Evolutionary conservation across 2,113 vertebrate species (phyloP).

Genomic region (Leucoraja erinaceus): DNA sequence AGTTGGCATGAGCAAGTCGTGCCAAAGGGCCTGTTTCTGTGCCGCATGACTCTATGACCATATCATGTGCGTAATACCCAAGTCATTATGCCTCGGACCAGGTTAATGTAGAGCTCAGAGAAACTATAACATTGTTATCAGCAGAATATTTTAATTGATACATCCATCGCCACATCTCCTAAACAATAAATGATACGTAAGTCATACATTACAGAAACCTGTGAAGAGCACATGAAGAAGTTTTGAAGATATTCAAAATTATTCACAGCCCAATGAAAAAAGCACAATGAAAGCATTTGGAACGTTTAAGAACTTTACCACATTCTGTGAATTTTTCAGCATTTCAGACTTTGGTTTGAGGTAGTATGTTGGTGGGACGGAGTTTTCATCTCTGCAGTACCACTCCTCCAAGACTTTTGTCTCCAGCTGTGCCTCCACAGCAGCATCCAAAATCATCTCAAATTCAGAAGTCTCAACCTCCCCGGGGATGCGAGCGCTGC

Average conservation of each 20-base stretch:
- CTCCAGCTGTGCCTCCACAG: constrained; percentile 82
- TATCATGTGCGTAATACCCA: not conserved
- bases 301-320: constrained; percentile 53
- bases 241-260: not conserved
- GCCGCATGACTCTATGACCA: too few relatives aligned
- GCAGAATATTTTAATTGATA: not conserved
- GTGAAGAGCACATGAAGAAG: too few relatives aligned
- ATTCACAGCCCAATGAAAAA: not conserved
- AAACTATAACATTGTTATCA: not conserved
- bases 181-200: not conserved
- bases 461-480: constrained; percentile 95
- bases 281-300: not conserved
- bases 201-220: not conserved
- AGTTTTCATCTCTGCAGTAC: constrained; percentile 96
- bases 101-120: not conserved
- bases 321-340: constrained; percentile 78
- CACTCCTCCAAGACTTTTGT: constrained; percentile 90
- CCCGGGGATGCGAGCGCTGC: constrained; percentile 87
- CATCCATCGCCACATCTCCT: not conserved
- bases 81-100: not conserved
- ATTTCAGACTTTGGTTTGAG: constrained; percentile 87
- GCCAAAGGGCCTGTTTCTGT: too few relatives aligned
- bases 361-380: constrained; percentile 93
- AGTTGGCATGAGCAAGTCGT: too few relatives aligned
- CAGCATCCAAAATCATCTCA: constrained; percentile 95